Conservation (phyloP, 2,888 invertebrate species). For the Tupiocoris notatus region DNA sequence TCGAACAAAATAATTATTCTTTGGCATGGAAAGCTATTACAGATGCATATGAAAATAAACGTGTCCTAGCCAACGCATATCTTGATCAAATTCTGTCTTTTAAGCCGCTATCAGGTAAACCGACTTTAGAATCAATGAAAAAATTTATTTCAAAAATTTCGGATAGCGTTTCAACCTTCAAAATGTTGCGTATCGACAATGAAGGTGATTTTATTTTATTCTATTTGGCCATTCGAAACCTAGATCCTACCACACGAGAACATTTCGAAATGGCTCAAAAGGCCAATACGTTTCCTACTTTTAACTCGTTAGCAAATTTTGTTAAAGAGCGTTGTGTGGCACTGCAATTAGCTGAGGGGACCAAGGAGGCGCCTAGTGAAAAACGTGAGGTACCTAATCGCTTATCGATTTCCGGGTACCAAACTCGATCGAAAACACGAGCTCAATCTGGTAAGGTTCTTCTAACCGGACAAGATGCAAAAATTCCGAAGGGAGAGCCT, state of each 20-base stretch:
- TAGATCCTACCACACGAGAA: not conserved
- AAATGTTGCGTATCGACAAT: not conserved
- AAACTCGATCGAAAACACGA: not conserved
- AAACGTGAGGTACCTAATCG: not conserved
- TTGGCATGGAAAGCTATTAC: not conserved
- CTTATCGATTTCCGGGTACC: not conserved
- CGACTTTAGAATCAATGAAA: not conserved
- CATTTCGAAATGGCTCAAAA: constrained; percentile 1
- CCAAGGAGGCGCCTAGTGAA: not conserved
- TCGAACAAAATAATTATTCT: not conserved
- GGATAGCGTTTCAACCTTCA: not conserved
- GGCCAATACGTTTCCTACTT: not conserved
- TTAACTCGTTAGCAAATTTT: not conserved
- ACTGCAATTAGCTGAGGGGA: not conserved
- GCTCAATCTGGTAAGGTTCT: not conserved
- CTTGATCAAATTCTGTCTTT: not conserved
- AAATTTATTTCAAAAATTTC: not conserved
- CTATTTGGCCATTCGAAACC: not conserved
- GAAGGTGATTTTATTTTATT: not conserved
- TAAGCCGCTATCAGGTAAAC: not conserved
- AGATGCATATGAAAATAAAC: not conserved
- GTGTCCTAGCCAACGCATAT: not conserved
- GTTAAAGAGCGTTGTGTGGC: not conserved
- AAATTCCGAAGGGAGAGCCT: not conserved
- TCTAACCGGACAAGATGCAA: not conserved